These are phyloP conservation scores for Orchestes rusci DNA, from an alignment of 2,888 invertebrate genomes.

Conservation along the genomic window DNA sequence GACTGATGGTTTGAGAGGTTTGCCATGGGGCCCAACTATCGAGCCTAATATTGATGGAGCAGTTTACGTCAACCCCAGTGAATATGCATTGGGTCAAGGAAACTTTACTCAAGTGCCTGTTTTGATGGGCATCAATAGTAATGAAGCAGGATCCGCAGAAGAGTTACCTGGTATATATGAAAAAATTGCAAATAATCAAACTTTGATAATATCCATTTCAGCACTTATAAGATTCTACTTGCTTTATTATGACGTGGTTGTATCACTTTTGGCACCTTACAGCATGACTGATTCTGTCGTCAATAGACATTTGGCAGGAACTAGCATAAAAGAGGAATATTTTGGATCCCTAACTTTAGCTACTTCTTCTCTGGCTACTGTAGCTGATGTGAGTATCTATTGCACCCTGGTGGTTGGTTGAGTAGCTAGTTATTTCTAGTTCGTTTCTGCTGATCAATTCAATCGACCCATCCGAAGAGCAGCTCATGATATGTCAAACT, in stretches of 20 bases:
- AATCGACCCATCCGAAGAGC: slow-evolving; percentile 7
- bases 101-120: slow-evolving; percentile 38
- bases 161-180: too few relatives aligned
- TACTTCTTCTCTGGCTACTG: too few relatives aligned
- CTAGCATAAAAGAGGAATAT: not conserved
- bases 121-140: slow-evolving; percentile 42
- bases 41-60: slow-evolving; percentile 26
- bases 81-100: slow-evolving; percentile 21
- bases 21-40: slow-evolving; percentile 23
- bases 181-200: too few relatives aligned
- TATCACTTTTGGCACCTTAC: not conserved
- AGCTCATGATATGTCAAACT: slow-evolving; percentile 5
- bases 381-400: too few relatives aligned
- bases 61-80: slow-evolving; percentile 22
- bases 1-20: slow-evolving; percentile 21
- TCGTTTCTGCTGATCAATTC: slow-evolving; percentile 9
- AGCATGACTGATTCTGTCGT: not conserved
- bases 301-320: not conserved
- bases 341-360: not conserved
- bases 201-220: too few relatives aligned
- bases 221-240: too few relatives aligned
- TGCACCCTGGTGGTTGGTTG: too few relatives aligned
- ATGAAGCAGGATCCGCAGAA: slow-evolving; percentile 3
- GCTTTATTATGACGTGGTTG: not conserved
- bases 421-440: slow-evolving; percentile 4